A percentile compares a stretch with the other conserved stretches of the same genome.
Evolutionary conservation across 1,140 invertebrate species (phyloP).

Genomic region (Philaenus spumarius): DNA sequence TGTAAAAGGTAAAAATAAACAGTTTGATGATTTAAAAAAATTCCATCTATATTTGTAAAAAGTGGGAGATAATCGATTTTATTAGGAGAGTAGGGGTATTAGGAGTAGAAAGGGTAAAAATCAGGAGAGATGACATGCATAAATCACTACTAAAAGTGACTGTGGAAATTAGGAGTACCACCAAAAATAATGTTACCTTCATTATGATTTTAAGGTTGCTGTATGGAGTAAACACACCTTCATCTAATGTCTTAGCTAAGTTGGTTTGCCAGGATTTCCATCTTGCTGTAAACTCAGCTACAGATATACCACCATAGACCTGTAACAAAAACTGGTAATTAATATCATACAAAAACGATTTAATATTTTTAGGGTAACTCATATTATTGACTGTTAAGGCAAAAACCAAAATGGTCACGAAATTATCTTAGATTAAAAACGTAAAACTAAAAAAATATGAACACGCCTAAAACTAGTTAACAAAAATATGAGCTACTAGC

Average conservation of each 20-base stretch:
- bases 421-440: too few relatives aligned
- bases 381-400: background rate
- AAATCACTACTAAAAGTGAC: too few relatives aligned
- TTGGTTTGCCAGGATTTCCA: constrained; percentile 87
- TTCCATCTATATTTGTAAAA: background rate
- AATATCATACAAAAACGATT: constrained; percentile 2
- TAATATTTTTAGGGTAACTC: constrained; percentile 10
- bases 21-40: background rate
- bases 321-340: constrained; percentile 35
- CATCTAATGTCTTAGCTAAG: constrained; percentile 61
- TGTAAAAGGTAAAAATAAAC: too few relatives aligned
- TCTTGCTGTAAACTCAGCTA: constrained; percentile 75
- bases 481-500: too few relatives aligned
- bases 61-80: background rate
- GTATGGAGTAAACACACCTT: constrained; percentile 58
- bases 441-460: too few relatives aligned
- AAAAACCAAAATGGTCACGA: too few relatives aligned
- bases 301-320: constrained; percentile 64
- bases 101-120: too few relatives aligned
- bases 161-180: background rate
- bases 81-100: too few relatives aligned
- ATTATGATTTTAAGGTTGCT: constrained; percentile 68
- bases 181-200: constrained; percentile 49
- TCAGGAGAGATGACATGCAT: too few relatives aligned
- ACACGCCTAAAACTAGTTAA: too few relatives aligned